A percentile compares a stretch with the other conserved stretches of the same genome.
Evolutionary conservation across 2,113 vertebrate species (phyloP).

Genomic region (Desmodus rotundus): DNA sequence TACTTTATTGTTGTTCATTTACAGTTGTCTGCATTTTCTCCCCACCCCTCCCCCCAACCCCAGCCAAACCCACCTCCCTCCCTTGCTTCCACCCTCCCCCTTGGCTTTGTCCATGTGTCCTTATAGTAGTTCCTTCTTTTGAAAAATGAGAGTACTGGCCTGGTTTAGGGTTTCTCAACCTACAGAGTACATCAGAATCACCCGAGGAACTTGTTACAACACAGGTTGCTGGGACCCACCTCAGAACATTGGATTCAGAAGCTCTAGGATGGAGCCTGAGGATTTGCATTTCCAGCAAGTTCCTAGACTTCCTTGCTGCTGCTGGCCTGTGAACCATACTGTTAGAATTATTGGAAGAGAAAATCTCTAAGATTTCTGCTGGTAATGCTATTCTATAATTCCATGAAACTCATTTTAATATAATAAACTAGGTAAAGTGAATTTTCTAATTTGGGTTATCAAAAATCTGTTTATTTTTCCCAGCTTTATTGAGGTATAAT

Average conservation of each 20-base stretch:
- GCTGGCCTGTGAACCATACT: not conserved
- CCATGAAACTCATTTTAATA: not conserved
- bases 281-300: not conserved
- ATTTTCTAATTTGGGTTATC: not conserved
- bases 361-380: not conserved
- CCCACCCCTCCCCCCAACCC: too few species aligned
- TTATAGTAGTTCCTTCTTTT: too few species aligned
- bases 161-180: not conserved
- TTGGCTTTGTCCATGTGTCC: too few species aligned
- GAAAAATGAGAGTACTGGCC: not conserved
- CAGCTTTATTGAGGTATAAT: not conserved
- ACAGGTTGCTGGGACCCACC: not conserved
- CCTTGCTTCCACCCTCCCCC: too few species aligned
- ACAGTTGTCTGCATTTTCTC: too few species aligned
- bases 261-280: too few species aligned
- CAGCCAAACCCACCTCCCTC: too few species aligned
- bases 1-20: too few species aligned
- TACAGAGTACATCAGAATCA: not conserved
- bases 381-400: not conserved
- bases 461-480: not conserved
- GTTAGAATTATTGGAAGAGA: not conserved
- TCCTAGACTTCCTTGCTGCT: not conserved
- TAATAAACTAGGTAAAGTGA: not conserved
- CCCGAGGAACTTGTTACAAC: not conserved
- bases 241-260: not conserved